These are phyloP conservation scores for Machimus atricapillus DNA, from an alignment of 2,888 invertebrate genomes.

Conservation along the genomic window DNA sequence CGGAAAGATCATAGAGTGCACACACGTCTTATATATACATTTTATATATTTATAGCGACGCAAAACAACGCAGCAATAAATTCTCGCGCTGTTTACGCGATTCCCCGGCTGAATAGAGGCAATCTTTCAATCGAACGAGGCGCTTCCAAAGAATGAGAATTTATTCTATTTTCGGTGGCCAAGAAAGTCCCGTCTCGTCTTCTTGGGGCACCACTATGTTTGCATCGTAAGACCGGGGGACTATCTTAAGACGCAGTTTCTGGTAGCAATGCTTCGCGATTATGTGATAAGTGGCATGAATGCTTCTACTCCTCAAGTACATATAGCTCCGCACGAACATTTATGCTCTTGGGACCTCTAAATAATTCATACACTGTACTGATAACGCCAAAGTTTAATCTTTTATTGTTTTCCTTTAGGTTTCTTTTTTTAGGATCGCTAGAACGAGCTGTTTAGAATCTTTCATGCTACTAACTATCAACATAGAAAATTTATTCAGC, in stretches of 20 bases:
- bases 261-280: background rate
- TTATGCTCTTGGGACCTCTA: background rate
- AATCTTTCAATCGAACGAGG: background rate
- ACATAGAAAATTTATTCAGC: background rate
- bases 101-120: background rate
- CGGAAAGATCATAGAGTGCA: background rate
- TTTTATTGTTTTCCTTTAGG: background rate
- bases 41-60: background rate
- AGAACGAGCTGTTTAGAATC: background rate
- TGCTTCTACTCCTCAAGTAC: background rate
- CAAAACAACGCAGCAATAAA: background rate
- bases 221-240: background rate
- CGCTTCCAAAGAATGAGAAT: background rate
- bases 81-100: background rate
- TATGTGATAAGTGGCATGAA: background rate
- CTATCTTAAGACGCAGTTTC: background rate
- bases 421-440: background rate
- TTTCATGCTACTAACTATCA: background rate
- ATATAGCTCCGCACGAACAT: background rate
- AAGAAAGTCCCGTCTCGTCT: background rate
- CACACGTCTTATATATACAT: background rate
- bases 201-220: background rate
- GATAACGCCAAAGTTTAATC: background rate
- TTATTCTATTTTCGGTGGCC: background rate
- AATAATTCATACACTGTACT: background rate